Evolutionary conservation across 1,140 invertebrate genomes (phyloP).

Genomic region (Frieseomelitta varia): DNA sequence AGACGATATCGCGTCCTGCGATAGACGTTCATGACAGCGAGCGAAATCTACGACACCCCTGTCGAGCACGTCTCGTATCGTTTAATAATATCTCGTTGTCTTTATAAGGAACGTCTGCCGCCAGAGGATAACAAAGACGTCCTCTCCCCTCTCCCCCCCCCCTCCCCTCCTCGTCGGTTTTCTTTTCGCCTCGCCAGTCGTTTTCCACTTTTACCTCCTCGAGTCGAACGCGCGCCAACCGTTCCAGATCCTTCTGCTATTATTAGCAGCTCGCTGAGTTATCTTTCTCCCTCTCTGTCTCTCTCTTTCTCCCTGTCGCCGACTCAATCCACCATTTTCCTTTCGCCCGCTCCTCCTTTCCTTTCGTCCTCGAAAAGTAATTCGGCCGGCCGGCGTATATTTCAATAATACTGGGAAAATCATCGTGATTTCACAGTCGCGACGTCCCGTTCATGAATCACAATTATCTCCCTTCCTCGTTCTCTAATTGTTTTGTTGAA

Average conservation of each 20-base stretch:
- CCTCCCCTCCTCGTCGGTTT: background rate
- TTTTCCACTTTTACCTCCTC: constrained; percentile 28
- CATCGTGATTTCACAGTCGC: constrained; percentile 43
- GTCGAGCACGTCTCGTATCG: background rate
- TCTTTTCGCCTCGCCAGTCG: constrained; percentile 33
- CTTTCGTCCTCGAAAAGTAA: constrained; percentile 27
- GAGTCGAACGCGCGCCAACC: constrained; percentile 37
- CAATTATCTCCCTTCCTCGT: constrained; percentile 22
- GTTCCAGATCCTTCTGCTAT: constrained; percentile 32
- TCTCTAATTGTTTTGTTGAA: constrained; percentile 41
- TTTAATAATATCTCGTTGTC: constrained; percentile 59
- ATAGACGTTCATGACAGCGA: too few species aligned
- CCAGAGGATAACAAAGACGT: constrained; percentile 58
- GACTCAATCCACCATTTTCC: background rate
- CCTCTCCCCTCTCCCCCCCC: background rate
- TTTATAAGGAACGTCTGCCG: constrained; percentile 42
- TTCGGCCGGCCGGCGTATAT: constrained; percentile 37
- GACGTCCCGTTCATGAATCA: constrained; percentile 40
- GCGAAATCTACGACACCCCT: constrained; percentile 18
- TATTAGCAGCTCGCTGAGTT: constrained; percentile 37
- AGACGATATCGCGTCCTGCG: background rate
- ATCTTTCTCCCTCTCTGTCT: background rate
- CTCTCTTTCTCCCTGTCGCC: background rate
- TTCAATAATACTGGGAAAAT: constrained; percentile 46
- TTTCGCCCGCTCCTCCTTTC: background rate